phyloP scores from a whole-genome alignment of 2,113 vertebrate genomes.

The Toxostoma redivivum region DNA sequence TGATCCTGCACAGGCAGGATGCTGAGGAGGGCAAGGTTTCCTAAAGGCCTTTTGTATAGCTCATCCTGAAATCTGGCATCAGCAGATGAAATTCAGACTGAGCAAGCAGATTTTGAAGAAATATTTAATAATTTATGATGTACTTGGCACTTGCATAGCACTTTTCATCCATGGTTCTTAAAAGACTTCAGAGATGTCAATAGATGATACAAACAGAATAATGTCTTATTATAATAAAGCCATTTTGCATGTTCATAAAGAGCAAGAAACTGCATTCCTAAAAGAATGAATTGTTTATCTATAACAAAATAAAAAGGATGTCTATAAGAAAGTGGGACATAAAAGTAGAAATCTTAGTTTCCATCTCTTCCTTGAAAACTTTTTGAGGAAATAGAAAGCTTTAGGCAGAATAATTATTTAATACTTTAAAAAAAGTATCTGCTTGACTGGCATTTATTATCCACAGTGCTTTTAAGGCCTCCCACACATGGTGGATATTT shows the following conservation, averaged over 20 bases:
- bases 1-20: neutral
- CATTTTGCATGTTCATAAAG: neutral
- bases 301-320: neutral
- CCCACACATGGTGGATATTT: neutral
- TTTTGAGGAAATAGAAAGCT: neutral
- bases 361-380: neutral
- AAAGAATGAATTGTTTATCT: neutral
- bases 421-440: neutral
- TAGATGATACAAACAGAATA: neutral
- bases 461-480: neutral
- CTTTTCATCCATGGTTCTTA: conserved; percentile 22
- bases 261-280: neutral
- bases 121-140: conserved; percentile 13
- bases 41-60: neutral
- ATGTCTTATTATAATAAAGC: neutral
- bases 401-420: neutral
- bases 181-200: conserved; percentile 26
- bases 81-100: neutral
- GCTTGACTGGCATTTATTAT: neutral
- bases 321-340: neutral
- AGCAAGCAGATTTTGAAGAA: conserved; percentile 2
- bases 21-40: neutral
- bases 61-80: neutral
- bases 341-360: neutral
- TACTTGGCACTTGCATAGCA: neutral